These are phyloP conservation scores for Spermophilus dauricus DNA, from an alignment of 2,113 vertebrate species.

Conservation along the genomic window DNA sequence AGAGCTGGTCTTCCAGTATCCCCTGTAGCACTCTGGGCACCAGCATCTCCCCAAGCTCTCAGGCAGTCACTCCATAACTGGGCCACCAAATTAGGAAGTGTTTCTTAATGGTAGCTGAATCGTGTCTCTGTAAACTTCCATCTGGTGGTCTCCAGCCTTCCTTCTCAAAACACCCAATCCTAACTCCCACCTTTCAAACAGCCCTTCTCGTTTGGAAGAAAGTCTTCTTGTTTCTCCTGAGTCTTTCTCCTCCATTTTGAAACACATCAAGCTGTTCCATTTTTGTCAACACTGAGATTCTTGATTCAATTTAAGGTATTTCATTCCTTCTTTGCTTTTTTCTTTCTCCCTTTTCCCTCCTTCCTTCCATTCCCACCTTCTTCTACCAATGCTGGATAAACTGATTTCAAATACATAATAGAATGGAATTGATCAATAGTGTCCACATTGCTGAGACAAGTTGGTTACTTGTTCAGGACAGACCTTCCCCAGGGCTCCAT, in stretches of 20 bases:
- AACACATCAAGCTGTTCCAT: not conserved
- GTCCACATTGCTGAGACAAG: not conserved
- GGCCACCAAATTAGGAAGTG: not conserved
- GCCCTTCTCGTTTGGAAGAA: not conserved
- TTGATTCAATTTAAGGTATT: not conserved
- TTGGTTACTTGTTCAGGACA: not conserved
- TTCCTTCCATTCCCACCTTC: too few relatives aligned
- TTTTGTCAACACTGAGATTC: not conserved
- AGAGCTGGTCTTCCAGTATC: not conserved
- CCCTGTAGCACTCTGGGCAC: not conserved
- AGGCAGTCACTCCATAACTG: not conserved
- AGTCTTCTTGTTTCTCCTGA: not conserved
- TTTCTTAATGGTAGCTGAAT: not conserved
- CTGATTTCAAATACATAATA: not conserved
- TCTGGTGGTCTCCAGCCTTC: not conserved
- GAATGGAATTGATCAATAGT: not conserved
- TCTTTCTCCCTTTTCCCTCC: not conserved
- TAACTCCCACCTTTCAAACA: not conserved
- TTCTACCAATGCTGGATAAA: not conserved
- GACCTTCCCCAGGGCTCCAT: not conserved
- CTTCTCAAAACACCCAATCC: not conserved
- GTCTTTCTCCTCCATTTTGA: not conserved
- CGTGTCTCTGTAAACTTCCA: not conserved
- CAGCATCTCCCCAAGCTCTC: not conserved
- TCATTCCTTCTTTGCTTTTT: not conserved